These are phyloP conservation scores for Notodonta dromedarius DNA, from an alignment of 2,888 invertebrate genomes.

Conservation along the genomic window DNA sequence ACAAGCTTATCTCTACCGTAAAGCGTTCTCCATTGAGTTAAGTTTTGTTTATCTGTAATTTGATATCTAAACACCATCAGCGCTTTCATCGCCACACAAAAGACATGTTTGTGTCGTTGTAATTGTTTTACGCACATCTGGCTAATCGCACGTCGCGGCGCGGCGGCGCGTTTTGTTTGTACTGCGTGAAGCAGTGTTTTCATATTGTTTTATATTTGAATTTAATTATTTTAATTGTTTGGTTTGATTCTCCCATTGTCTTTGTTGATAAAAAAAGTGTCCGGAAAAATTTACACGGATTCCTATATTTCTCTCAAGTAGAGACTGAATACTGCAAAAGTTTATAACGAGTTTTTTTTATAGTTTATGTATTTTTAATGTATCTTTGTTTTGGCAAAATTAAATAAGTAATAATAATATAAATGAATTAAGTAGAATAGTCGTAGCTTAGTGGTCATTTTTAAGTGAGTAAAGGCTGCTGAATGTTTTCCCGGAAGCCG, in stretches of 20 bases:
- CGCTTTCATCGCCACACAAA: slow-evolving; percentile 8
- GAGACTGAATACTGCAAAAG: too few relatives aligned
- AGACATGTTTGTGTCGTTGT: slow-evolving; percentile 15
- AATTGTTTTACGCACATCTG: slow-evolving; percentile 14
- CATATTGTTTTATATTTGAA: not conserved
- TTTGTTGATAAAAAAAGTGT: too few relatives aligned
- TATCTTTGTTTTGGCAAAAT: too few relatives aligned
- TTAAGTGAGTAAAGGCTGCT: too few relatives aligned
- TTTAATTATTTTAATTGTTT: not conserved
- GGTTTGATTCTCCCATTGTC: not conserved
- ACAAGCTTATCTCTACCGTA: not conserved
- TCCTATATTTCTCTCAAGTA: too few relatives aligned
- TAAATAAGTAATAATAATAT: too few relatives aligned
- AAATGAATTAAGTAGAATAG: too few relatives aligned
- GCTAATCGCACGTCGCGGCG: slow-evolving; percentile 12
- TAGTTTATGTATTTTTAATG: too few relatives aligned
- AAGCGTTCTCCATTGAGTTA: not conserved
- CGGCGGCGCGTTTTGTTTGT: slow-evolving; percentile 17
- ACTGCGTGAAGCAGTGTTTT: not conserved
- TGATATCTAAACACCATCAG: slow-evolving; percentile 22
- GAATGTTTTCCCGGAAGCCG: too few relatives aligned
- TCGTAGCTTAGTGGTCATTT: too few relatives aligned
- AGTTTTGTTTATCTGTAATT: slow-evolving; percentile 6
- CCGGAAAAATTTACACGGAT: too few relatives aligned
- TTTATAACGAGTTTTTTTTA: too few relatives aligned